Evolutionary conservation across 2,888 invertebrate genomes (phyloP), one percentile per base, ranked within the genome.

Genomic region (Corythucha ciliata): DNA sequence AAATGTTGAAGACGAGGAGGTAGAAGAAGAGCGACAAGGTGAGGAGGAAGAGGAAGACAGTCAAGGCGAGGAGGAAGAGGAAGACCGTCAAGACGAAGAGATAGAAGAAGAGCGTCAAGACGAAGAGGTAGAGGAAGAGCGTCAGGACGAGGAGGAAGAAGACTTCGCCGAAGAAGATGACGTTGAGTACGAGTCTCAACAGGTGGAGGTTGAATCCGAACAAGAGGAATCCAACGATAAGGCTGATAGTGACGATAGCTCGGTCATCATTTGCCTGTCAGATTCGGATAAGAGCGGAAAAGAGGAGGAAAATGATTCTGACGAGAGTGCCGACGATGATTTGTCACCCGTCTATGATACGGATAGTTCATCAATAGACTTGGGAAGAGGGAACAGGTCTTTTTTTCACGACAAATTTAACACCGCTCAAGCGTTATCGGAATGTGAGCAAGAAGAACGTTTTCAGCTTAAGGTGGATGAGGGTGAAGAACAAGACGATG

Each of bases 321-420:
- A 49, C 22, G 29, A 41, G n/a, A 24, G 40, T 16, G 49, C 25
- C 16, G 37, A 39, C 21, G 39, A 39, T 16, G 49, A 49, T 25
- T n/a, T 12, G 18, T 39, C 21, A 7, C n/a, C 18, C n/a, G n/a
- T 24, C 40, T 21, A 5, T 18, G 48, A 48, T 27, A 27, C 48
- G 3, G 37, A 39, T 22, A 21, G 39, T 2, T 37, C 37, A 1
- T 37, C 37, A 12, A 40, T 29, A 18, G 37, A 37, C 21, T 26
- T 21, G 2, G 26, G 33, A 1, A 25, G 34, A 12, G 34, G 47
- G 5, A 26, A 34, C 4, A 21, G 49, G 24, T 49, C 49, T 2
- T 49, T 49, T 16, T 49, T 49, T 22, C 49, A 49, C 24, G 49
- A 49, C 18, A 49, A 49, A 20, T 49, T 41, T 25, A 41, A 40